Conservation (phyloP, 2,888 invertebrate genomes). For the Subacronicta megacephala region DNA sequence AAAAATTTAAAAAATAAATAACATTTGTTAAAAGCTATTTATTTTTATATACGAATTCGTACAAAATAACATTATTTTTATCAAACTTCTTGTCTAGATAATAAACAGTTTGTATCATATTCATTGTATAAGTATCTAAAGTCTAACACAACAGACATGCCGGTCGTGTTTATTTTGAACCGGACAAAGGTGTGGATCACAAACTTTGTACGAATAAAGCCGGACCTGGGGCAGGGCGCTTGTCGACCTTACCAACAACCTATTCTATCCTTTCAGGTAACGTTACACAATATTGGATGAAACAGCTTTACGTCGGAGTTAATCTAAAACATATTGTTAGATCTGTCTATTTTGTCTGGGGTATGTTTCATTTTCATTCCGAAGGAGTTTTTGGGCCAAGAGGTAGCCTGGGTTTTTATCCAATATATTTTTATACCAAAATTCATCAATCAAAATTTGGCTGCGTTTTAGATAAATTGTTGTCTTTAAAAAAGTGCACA, state of each 20-base stretch:
- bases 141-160: constrained; percentile 1
- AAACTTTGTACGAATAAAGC: constrained; percentile 6
- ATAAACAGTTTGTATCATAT: background rate
- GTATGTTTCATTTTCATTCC: background rate
- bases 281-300: constrained; percentile 17
- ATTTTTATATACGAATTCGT: too few relatives aligned
- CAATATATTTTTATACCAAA: too few relatives aligned
- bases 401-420: too few relatives aligned
- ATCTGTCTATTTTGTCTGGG: background rate
- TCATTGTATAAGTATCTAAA: background rate
- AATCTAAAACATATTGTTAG: background rate
- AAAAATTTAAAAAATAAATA: too few relatives aligned
- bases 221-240: background rate
- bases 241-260: constrained; percentile 1
- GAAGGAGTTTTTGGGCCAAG: too few relatives aligned
- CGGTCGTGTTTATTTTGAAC: constrained; percentile 37
- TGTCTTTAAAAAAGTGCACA: too few relatives aligned
- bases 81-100: background rate
- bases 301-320: background rate
- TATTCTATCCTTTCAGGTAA: constrained; percentile 2
- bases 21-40: too few relatives aligned
- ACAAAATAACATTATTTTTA: too few relatives aligned
- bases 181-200: constrained; percentile 10
- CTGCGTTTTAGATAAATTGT: too few relatives aligned
- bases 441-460: too few relatives aligned